These are phyloP conservation scores for Amblyopsis rosae DNA, from an alignment of 2,113 vertebrate species.

Conservation along the genomic window DNA sequence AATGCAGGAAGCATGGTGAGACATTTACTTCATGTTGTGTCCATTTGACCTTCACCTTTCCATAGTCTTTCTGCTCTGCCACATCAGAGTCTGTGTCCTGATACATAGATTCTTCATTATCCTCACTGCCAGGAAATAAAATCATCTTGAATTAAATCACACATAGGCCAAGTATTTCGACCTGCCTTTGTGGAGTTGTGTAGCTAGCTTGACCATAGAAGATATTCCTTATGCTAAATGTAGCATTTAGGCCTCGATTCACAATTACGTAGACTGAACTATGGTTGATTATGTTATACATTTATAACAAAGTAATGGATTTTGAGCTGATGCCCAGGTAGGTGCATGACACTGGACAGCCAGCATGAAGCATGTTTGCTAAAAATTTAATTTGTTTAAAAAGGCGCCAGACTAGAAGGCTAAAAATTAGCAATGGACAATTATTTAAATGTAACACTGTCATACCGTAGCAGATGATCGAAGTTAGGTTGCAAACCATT, in stretches of 20 bases:
- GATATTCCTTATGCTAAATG: neutral
- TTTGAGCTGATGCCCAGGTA: neutral
- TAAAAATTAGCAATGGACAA: neutral
- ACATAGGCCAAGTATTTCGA: neutral
- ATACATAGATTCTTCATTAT: slow-evolving; percentile 84
- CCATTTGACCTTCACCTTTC: slow-evolving; percentile 93
- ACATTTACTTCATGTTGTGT: slow-evolving; percentile 86
- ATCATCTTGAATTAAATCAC: neutral
- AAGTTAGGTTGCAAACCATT: neutral
- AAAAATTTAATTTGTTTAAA: slow-evolving; percentile 21
- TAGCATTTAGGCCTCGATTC: neutral
- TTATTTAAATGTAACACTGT: no score
- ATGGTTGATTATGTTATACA: rapidly evolving
- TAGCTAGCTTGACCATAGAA: slow-evolving; percentile 10
- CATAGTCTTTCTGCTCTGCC: slow-evolving; percentile 84
- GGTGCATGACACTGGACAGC: neutral
- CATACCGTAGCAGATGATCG: no score
- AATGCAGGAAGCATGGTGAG: neutral
- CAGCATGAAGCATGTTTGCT: neutral
- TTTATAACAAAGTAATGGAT: no score
- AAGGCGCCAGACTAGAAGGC: slow-evolving; percentile 45
- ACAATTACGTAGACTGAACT: rapidly evolving
- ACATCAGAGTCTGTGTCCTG: slow-evolving; percentile 91
- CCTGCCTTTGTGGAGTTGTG: neutral
- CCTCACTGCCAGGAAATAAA: slow-evolving; percentile 78